phyloP scores from a whole-genome alignment of 30 jellyfish, hydroid and myxozoan species.

The Clytia hemisphaerica region DNA sequence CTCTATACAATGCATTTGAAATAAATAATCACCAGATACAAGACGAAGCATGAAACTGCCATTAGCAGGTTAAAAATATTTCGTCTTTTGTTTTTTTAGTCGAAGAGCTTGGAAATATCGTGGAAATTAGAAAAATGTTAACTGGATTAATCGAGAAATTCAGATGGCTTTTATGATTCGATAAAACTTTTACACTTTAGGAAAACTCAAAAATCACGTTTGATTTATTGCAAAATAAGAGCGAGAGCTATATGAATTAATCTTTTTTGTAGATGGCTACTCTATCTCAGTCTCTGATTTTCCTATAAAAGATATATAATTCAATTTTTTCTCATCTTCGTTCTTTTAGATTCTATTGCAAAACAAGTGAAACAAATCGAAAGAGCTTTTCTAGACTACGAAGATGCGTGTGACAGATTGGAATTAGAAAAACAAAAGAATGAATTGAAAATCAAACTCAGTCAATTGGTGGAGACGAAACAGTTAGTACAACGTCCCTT shows the following conservation, averaged over 20 bases:
- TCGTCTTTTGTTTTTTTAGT: no score
- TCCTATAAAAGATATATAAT: background rate
- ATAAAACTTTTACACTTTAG: no score
- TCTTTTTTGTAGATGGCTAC: background rate
- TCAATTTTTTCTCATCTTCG: background rate
- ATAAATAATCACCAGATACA: no score
- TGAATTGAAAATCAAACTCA: slow-evolving; percentile 43
- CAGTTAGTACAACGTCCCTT: slow-evolving; percentile 53
- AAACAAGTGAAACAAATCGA: slow-evolving; percentile 56
- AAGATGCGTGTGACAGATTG: slow-evolving; percentile 69
- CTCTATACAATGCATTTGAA: no score
- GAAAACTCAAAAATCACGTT: no score
- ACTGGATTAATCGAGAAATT: no score
- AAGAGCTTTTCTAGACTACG: slow-evolving; percentile 55
- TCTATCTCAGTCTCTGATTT: background rate
- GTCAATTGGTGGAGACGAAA: slow-evolving; percentile 69
- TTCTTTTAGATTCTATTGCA: slow-evolving; percentile 55
- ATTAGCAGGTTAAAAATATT: no score
- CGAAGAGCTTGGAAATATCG: no score
- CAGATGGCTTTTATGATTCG: no score
- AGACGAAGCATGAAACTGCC: no score
- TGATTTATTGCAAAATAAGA: slow-evolving; percentile 1
- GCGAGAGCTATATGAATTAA: background rate
- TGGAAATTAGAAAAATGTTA: no score
- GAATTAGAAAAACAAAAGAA: slow-evolving; percentile 65